phyloP scores from a whole-genome alignment of 2,888 invertebrate species.

The Imbricaverruca yamaguchii region DNA sequence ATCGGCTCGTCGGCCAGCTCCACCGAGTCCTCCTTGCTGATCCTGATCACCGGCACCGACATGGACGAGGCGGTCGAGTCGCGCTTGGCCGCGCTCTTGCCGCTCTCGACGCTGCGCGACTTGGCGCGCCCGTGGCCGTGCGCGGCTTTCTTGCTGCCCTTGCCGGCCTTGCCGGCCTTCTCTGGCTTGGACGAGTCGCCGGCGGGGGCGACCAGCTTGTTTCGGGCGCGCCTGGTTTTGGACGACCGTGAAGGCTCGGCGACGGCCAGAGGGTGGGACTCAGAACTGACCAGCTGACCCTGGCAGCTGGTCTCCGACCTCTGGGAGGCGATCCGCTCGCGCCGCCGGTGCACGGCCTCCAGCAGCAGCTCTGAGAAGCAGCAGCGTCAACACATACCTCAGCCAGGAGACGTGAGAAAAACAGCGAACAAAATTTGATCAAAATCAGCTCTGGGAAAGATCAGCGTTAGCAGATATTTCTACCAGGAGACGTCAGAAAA shows the following conservation, averaged over 20 bases:
- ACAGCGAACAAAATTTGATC: no score
- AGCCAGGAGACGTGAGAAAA: no score
- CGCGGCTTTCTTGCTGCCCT: background rate
- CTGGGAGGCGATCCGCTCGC: conserved; percentile 11
- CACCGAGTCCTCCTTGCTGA: conserved; percentile 34
- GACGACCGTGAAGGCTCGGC: no score
- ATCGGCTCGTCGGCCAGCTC: conserved; percentile 28
- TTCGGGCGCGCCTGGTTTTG: background rate
- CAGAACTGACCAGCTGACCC: background rate
- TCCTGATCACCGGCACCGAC: conserved; percentile 26
- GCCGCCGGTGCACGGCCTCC: conserved; percentile 11
- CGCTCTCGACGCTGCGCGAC: background rate
- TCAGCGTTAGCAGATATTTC: no score
- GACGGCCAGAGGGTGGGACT: no score
- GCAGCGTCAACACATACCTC: no score
- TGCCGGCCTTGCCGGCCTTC: background rate
- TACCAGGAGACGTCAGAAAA: background rate
- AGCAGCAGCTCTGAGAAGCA: background rate
- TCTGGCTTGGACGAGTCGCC: background rate
- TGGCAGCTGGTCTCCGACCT: background rate
- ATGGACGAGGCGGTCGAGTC: conserved; percentile 12
- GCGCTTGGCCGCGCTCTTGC: background rate
- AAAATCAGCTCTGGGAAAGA: no score
- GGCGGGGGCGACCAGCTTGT: background rate
- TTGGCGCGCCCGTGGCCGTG: background rate